Percentiles rank a stretch among this genome's conserved stretches.
These are phyloP conservation scores for Alouatta palliata DNA, from an alignment of 2,113 vertebrate genomes.

Conservation along the genomic window DNA sequence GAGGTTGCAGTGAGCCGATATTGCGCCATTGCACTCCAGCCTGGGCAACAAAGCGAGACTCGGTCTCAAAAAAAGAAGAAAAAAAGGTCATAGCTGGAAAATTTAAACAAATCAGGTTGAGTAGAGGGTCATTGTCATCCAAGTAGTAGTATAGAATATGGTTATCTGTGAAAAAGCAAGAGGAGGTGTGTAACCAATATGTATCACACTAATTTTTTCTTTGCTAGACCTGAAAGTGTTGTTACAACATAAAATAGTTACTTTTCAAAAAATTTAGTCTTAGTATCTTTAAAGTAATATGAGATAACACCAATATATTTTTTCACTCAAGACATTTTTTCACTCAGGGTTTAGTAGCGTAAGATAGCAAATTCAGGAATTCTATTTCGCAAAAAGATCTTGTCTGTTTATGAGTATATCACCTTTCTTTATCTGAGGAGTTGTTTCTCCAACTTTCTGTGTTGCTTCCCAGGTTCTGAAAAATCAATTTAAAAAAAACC, in stretches of 20 bases:
- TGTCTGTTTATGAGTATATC: neutral
- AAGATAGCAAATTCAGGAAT: neutral
- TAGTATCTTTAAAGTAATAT: neutral
- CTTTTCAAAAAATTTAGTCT: neutral
- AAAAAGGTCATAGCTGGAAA: neutral
- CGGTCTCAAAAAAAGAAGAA: neutral
- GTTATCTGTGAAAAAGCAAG: neutral
- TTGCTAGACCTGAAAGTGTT: neutral
- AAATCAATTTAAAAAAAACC: constrained; percentile 34
- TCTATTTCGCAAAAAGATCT: neutral
- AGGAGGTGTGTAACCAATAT: neutral
- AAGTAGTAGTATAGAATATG: neutral
- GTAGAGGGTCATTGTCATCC: neutral
- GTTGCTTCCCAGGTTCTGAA: constrained; percentile 48
- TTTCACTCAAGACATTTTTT: neutral
- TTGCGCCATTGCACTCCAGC: too few relatives aligned
- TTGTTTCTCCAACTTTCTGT: neutral
- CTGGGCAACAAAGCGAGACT: too few relatives aligned
- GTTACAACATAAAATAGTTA: neutral
- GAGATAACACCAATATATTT: neutral
- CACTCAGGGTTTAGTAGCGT: neutral
- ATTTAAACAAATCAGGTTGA: neutral
- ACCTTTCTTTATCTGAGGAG: neutral
- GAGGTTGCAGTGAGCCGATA: too few relatives aligned
- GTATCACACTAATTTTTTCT: neutral